Percentiles rank a stretch among this genome's conserved stretches.
Conservation (phyloP, 2,888 invertebrate species). For the Ophion ventricosus region DNA sequence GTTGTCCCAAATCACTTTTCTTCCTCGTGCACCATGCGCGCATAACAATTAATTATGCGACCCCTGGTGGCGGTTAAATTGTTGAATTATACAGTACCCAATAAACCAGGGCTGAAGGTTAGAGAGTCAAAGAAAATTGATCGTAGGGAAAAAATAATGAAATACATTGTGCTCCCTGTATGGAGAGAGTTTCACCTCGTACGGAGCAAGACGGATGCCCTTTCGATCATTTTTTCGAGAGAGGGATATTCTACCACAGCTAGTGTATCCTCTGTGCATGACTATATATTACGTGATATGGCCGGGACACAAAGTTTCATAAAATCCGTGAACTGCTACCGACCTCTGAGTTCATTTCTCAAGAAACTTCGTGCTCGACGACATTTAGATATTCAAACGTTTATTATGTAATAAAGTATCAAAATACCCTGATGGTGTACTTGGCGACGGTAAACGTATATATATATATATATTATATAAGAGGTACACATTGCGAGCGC, state of each 20-base stretch:
- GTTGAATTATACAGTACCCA: background rate
- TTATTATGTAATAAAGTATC: constrained; percentile 31
- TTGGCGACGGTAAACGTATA: constrained; percentile 22
- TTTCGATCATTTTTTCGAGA: constrained; percentile 5
- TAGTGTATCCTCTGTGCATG: background rate
- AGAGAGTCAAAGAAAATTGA: background rate
- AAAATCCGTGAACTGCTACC: constrained; percentile 20
- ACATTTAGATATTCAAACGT: constrained; percentile 28
- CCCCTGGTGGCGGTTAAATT: background rate
- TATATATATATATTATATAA: background rate
- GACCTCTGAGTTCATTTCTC: constrained; percentile 17
- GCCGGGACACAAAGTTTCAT: background rate
- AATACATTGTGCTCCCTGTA: background rate
- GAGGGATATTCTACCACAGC: background rate
- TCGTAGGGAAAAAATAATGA: background rate
- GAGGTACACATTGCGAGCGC: constrained; percentile 34
- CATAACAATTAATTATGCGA: background rate
- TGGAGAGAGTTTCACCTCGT: background rate
- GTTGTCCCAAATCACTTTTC: background rate
- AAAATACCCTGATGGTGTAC: constrained; percentile 34
- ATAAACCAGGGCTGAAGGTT: background rate
- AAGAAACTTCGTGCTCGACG: constrained; percentile 16
- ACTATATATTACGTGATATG: constrained; percentile 1
- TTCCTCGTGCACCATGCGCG: background rate
- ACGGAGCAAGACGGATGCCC: background rate